These are phyloP conservation scores for Abrostola triplasia DNA, from an alignment of 2,888 invertebrate genomes.

Conservation along the genomic window DNA sequence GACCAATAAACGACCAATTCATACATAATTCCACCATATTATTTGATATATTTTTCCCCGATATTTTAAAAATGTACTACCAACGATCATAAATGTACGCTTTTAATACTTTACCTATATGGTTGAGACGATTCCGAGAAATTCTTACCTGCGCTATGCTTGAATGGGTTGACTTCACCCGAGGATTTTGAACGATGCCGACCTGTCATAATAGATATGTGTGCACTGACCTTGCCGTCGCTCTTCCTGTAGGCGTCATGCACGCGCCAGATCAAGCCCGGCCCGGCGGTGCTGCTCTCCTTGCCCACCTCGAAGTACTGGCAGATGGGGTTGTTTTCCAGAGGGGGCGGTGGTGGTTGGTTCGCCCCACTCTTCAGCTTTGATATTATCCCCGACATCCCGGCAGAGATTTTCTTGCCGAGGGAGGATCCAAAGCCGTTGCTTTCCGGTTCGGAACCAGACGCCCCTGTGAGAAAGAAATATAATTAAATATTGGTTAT, in stretches of 20 bases:
- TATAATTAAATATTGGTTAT: not conserved
- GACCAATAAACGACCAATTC: no score
- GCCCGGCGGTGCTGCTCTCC: slow-evolving; percentile 94
- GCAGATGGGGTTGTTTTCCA: slow-evolving; percentile 94
- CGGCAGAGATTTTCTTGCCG: slow-evolving; percentile 53
- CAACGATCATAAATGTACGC: no score
- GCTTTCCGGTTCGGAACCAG: slow-evolving; percentile 55
- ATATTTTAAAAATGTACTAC: no score
- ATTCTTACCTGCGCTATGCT: not conserved
- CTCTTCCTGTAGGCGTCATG: slow-evolving; percentile 96
- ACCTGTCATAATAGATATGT: not conserved
- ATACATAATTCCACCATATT: no score
- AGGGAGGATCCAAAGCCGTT: slow-evolving; percentile 47
- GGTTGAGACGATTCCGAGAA: not conserved
- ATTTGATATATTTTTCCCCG: no score
- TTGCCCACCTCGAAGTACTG: slow-evolving; percentile 96
- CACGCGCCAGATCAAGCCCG: slow-evolving; percentile 97
- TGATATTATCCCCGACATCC: slow-evolving; percentile 74
- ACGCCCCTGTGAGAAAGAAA: slow-evolving; percentile 47
- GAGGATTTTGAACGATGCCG: not conserved
- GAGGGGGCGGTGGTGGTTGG: slow-evolving; percentile 59
- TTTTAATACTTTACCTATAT: no score
- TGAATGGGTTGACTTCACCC: not conserved
- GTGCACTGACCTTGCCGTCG: slow-evolving; percentile 94
- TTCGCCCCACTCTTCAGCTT: slow-evolving; percentile 66